Conservation (phyloP, 2,888 invertebrate genomes). For the Apeira syringaria region DNA sequence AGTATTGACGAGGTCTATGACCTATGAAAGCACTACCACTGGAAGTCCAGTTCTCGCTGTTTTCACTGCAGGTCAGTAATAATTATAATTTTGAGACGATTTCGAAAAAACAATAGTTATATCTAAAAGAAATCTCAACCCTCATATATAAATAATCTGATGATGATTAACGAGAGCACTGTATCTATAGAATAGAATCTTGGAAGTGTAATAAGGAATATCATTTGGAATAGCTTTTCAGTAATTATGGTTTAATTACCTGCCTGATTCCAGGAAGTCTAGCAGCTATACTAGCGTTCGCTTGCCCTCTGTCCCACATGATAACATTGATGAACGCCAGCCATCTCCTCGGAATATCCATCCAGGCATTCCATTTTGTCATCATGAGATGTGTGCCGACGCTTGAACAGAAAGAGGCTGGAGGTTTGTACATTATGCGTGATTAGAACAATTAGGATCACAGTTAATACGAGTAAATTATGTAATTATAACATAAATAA, state of each 20-base stretch:
- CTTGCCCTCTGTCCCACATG: conserved; percentile 85
- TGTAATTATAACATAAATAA: no score
- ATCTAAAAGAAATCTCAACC: no score
- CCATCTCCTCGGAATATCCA: conserved; percentile 75
- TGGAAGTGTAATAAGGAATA: no score
- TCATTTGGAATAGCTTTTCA: no score
- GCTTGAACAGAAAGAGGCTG: conserved; percentile 75
- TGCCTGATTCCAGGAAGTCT: conserved; percentile 77
- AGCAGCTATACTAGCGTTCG: conserved; percentile 85
- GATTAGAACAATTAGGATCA: no score
- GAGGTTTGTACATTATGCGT: conserved; percentile 65
- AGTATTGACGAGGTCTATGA: conserved; percentile 84
- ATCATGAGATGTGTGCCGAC: conserved; percentile 84
- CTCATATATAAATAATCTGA: no score
- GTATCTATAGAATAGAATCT: no score
- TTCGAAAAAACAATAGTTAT: no score
- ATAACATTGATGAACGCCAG: conserved; percentile 84
- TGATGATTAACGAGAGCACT: no score
- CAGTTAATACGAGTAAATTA: no score
- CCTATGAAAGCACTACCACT: conserved; percentile 83
- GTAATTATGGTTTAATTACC: neutral
- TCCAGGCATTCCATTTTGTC: conserved; percentile 74
- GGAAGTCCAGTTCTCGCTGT: conserved; percentile 86
- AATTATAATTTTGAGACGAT: no score
- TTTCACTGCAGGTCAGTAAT: conserved; percentile 82